A percentile compares a stretch with the other conserved stretches of the same genome.
Conservation (phyloP, 2,888 invertebrate species). For the Chrysina gloriosa region DNA sequence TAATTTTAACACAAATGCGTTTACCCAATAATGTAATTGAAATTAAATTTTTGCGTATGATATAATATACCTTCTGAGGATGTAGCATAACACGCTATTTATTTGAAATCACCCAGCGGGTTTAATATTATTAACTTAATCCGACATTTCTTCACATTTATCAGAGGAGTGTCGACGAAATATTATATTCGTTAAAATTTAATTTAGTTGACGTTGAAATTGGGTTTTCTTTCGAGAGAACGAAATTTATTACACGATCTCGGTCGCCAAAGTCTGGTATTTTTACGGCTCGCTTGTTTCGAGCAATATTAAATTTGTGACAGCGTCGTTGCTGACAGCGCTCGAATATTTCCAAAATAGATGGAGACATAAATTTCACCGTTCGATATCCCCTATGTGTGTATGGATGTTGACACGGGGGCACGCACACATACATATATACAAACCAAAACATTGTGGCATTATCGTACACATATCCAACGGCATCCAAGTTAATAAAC, state of each 20-base stretch:
- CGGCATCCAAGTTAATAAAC: slow-evolving; percentile 20
- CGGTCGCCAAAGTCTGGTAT: slow-evolving; percentile 11
- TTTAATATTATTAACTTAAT: too few relatives aligned
- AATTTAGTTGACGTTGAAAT: slow-evolving; percentile 24
- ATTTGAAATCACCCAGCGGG: too few relatives aligned
- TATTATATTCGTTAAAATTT: slow-evolving; percentile 35
- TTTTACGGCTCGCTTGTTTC: slow-evolving; percentile 36
- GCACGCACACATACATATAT: neutral
- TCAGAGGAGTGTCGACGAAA: neutral
- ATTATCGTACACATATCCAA: slow-evolving; percentile 15
- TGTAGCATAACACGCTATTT: too few relatives aligned
- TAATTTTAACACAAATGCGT: too few relatives aligned
- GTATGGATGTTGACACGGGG: neutral
- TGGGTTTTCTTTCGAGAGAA: slow-evolving; percentile 22
- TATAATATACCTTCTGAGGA: too few relatives aligned
- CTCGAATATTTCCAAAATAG: slow-evolving; percentile 32
- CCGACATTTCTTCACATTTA: neutral
- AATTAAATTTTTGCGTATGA: too few relatives aligned
- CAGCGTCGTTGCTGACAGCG: slow-evolving; percentile 22
- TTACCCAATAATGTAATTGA: too few relatives aligned
- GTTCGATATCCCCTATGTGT: slow-evolving; percentile 13
- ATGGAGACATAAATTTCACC: slow-evolving; percentile 34
- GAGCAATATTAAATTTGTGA: slow-evolving; percentile 34
- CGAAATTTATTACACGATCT: slow-evolving; percentile 28
- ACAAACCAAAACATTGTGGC: slow-evolving; percentile 7